Evolutionary conservation across 2,113 vertebrate species (phyloP).

Genomic region (Callipepla californica): DNA sequence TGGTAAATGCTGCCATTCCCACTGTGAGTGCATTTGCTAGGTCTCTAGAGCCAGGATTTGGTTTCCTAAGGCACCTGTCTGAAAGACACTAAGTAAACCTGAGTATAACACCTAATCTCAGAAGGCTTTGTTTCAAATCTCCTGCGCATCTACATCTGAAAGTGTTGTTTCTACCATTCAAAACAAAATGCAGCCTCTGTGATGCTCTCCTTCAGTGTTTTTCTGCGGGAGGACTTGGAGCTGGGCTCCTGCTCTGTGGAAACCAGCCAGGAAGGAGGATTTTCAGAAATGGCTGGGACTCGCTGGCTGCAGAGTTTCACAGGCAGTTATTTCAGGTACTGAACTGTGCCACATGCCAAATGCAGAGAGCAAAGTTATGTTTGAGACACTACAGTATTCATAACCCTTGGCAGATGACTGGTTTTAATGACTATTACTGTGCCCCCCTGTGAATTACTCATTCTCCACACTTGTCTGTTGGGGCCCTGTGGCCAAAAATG

Average conservation of each 20-base stretch:
- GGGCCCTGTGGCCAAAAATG: not conserved
- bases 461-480: not conserved
- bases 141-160: not conserved
- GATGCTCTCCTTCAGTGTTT: not conserved
- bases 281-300: not conserved
- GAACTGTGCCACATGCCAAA: not conserved
- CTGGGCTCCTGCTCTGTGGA: not conserved
- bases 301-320: not conserved
- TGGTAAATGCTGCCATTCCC: not conserved
- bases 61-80: constrained; percentile 16
- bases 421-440: not conserved
- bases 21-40: not conserved
- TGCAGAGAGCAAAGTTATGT: not conserved
- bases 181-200: not conserved
- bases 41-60: constrained; percentile 45
- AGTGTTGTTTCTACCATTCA: not conserved
- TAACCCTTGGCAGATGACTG: not conserved
- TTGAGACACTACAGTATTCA: not conserved
- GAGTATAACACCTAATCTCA: constrained; percentile 7
- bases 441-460: not conserved
- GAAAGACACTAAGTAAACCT: constrained; percentile 30
- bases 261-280: not conserved
- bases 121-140: constrained; percentile 11
- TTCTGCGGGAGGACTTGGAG: not conserved
- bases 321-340: not conserved